phyloP scores from a whole-genome alignment of 1,140 invertebrate species.

The Papilio glaucus region DNA sequence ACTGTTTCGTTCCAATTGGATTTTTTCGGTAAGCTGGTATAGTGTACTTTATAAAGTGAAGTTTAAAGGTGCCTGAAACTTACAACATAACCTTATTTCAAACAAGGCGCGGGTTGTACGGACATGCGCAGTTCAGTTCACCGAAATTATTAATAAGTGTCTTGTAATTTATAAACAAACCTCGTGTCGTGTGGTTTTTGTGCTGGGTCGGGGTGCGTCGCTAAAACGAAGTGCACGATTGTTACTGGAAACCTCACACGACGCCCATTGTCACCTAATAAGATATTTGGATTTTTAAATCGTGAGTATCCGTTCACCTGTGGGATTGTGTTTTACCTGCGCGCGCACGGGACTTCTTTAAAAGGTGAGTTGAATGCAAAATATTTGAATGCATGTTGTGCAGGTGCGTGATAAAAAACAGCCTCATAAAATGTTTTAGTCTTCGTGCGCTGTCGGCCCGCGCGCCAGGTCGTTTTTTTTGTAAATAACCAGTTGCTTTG shows the following conservation, averaged over 20 bases:
- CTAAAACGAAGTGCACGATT: constrained; percentile 64
- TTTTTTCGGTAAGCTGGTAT: constrained; percentile 63
- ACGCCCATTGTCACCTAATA: constrained; percentile 34
- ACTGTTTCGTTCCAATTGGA: constrained; percentile 64
- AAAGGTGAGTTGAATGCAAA: constrained; percentile 63
- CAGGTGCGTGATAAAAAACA: constrained; percentile 45
- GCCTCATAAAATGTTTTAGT: constrained; percentile 43
- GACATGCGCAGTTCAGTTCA: constrained; percentile 76
- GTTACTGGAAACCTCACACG: constrained; percentile 30
- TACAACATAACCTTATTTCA: constrained; percentile 77
- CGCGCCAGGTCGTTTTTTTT: constrained; percentile 49
- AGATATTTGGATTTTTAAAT: constrained; percentile 58
- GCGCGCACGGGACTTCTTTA: constrained; percentile 74
- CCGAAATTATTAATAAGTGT: constrained; percentile 74
- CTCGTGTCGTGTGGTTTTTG: constrained; percentile 58
- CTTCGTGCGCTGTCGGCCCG: constrained; percentile 43
- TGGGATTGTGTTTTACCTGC: constrained; percentile 78
- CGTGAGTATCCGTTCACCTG: constrained; percentile 74
- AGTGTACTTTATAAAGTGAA: constrained; percentile 61
- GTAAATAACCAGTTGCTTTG: constrained; percentile 54
- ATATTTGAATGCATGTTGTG: constrained; percentile 44
- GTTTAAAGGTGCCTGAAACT: constrained; percentile 67
- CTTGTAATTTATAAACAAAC: constrained; percentile 80
- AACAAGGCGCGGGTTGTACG: constrained; percentile 73
- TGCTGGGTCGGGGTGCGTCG: constrained; percentile 56